Conservation (phyloP, 2,888 invertebrate species). For the Penaeus monodon region DNA sequence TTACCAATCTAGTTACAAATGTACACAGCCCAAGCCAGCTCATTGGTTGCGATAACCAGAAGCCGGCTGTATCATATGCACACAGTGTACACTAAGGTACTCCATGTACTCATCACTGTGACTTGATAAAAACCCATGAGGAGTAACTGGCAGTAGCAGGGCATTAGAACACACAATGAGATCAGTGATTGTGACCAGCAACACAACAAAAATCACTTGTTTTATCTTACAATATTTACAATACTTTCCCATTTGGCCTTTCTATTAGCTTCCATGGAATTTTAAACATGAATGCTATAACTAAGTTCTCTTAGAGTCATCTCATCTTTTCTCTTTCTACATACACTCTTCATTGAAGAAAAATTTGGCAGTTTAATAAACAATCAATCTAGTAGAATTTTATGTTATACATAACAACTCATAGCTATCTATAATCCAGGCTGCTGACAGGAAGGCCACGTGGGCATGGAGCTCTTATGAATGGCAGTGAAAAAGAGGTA, state of each 20-base stretch:
- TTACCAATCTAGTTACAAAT: slow-evolving; percentile 40
- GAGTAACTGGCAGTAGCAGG: slow-evolving; percentile 49
- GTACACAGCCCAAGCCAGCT: slow-evolving; percentile 44
- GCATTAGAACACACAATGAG: slow-evolving; percentile 58
- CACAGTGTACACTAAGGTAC: slow-evolving; percentile 25
- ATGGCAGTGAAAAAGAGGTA: slow-evolving; percentile 64
- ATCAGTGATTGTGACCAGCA: slow-evolving; percentile 64
- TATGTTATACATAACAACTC: too few relatives aligned
- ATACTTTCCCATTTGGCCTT: slow-evolving; percentile 7
- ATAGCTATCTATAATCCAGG: neutral
- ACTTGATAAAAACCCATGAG: slow-evolving; percentile 37
- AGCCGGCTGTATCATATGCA: slow-evolving; percentile 9
- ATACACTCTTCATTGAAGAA: too few relatives aligned
- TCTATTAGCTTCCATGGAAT: slow-evolving; percentile 16
- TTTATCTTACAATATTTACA: slow-evolving; percentile 63
- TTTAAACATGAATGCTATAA: slow-evolving; percentile 19
- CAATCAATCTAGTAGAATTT: too few relatives aligned
- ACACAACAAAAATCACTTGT: slow-evolving; percentile 46
- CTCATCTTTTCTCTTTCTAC: too few relatives aligned
- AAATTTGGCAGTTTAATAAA: too few relatives aligned
- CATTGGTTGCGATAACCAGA: slow-evolving; percentile 2
- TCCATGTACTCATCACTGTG: slow-evolving; percentile 37
- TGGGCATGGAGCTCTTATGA: slow-evolving; percentile 50
- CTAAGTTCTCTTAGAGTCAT: slow-evolving; percentile 29
- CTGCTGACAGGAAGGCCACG: slow-evolving; percentile 41